Evolutionary conservation across 2,113 vertebrate genomes (phyloP), one percentile per base, ranked within the genome.

Genomic region (Malurus cyaneus): DNA sequence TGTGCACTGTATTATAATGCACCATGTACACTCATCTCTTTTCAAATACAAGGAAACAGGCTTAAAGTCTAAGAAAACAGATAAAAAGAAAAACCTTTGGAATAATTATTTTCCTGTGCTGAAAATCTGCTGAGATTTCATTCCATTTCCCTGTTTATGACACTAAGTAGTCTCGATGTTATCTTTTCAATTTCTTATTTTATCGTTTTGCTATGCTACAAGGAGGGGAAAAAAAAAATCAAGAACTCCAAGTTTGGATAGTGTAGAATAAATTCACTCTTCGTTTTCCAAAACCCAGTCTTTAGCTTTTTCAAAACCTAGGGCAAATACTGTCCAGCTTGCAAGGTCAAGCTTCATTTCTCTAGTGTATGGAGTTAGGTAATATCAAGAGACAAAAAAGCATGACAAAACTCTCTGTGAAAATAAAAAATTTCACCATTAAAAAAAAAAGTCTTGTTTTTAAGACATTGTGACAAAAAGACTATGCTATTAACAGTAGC

Each of bases 171-270:
- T 84, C 54, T 41, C 0, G 23, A 89, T 83, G 72, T 59, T 91
- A 88, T 83, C 64, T 92, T 95, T 91, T 89, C 92, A 86, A 91
- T 94, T 96, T 94, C 86, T 92, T 91, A 83, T 50, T 82, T 83
- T 92, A 83, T 91, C n/a, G 0, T 42, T 94, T 65, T 83, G 32
- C 52, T 81, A 32, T 59, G 56, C n/a, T 39, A 71, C 69, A 73
- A 92, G 36, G 17, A 86, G 12, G 72, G 21, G n/a, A n/a, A n/a
- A 36, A 39, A 93, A 44, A 76, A 82, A 79, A 89, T 52, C 57
- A 83, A 80, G 46, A 47, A 77, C 46, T 42, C 13, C 21, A 65
- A 73, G 50, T 77, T 44, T 66, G 18, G 80, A 47, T 28, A 73
- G 11, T 23, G 34, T 34, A 89, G 42, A 91, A 89, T 26, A 94